Conservation (phyloP, 2,797 vertebrate genomes). For the Oreochromis grahami region DNA sequence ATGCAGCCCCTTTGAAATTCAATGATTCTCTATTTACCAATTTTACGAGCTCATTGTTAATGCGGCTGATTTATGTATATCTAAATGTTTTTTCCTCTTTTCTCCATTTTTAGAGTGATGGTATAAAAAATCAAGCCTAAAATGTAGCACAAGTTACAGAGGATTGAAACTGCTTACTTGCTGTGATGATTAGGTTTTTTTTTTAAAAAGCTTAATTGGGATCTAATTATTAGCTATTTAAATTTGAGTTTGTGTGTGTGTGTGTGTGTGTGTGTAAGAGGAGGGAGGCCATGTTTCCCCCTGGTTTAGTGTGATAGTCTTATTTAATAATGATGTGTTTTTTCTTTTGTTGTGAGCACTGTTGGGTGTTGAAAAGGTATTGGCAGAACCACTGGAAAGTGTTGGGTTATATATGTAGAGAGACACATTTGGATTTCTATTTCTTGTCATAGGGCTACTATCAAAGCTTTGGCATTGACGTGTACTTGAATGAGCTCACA, state of each 20-base stretch:
- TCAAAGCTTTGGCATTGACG: conserved; percentile 24
- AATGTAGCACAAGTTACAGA: conserved; percentile 29
- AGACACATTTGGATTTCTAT: conserved; percentile 52
- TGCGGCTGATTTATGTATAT: neutral
- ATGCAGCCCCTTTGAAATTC: neutral
- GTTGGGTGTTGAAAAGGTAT: conserved; percentile 38
- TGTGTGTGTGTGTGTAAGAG: neutral
- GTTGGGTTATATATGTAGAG: conserved; percentile 36
- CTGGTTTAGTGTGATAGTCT: conserved; percentile 14
- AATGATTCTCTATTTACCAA: neutral
- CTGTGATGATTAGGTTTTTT: neutral
- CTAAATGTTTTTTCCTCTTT: neutral
- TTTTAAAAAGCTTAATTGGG: neutral
- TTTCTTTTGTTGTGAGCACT: conserved; percentile 33
- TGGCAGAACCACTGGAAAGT: conserved; percentile 65
- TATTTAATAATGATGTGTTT: conserved; percentile 44
- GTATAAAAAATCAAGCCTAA: conserved; percentile 2
- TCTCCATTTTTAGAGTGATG: neutral
- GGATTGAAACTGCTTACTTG: neutral
- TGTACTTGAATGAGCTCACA: conserved; percentile 8
- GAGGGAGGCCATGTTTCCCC: neutral
- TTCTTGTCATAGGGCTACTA: conserved; percentile 32
- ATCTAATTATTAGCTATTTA: neutral
- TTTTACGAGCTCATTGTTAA: neutral
- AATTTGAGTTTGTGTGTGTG: neutral